Conservation (phyloP, 2,113 vertebrate species). For the Chloroceryle aenea region DNA sequence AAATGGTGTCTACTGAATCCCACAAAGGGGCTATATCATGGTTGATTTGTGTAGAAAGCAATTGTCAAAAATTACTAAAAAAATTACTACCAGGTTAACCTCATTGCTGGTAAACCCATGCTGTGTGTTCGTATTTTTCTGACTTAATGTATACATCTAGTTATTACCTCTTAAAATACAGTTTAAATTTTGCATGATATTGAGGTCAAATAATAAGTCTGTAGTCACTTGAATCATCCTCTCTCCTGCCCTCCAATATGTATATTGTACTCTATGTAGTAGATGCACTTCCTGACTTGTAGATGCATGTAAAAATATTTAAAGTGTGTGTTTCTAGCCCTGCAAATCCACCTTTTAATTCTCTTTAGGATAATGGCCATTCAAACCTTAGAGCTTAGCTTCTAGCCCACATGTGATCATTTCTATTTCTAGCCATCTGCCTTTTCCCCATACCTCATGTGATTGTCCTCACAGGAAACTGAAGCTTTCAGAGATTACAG, state of each 20-base stretch:
- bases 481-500: background rate
- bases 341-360: background rate
- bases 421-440: background rate
- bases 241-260: background rate
- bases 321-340: background rate
- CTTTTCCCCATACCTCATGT: background rate
- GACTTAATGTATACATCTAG: background rate
- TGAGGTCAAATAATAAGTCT: background rate
- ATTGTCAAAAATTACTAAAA: background rate
- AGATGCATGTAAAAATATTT: background rate
- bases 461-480: background rate
- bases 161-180: background rate
- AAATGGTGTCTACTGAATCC: background rate
- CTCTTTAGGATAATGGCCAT: background rate
- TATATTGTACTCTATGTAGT: too few species aligned
- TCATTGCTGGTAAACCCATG: background rate
- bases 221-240: background rate
- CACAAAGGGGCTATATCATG: background rate
- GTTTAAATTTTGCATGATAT: background rate
- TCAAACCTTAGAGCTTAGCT: background rate
- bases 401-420: background rate
- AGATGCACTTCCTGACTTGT: background rate
- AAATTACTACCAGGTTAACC: background rate
- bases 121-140: background rate
- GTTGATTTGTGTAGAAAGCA: background rate